A percentile compares a stretch with the other conserved stretches of the same genome.
phyloP scores from a whole-genome alignment of 2,113 vertebrate species.

The Hypanus sabinus region DNA sequence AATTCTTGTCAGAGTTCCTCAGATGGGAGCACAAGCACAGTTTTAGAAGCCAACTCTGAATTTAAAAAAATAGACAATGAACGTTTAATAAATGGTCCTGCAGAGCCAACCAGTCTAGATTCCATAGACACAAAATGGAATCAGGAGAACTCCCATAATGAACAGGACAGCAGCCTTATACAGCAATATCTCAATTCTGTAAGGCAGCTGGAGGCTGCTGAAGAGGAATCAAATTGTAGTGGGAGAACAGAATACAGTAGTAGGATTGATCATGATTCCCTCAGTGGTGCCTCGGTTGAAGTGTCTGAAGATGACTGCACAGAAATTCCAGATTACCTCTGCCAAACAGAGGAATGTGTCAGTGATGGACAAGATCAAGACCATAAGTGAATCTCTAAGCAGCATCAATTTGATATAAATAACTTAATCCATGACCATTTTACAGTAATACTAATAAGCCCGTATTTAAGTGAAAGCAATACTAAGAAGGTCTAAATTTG shows the following conservation, averaged over 20 bases:
- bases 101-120: slow-evolving; percentile 23
- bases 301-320: slow-evolving; percentile 44
- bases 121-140: slow-evolving; percentile 43
- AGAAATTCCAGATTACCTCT: background rate
- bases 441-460: background rate
- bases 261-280: slow-evolving; percentile 38
- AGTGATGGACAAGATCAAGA: background rate
- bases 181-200: slow-evolving; percentile 83
- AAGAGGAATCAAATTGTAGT: slow-evolving; percentile 51
- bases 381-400: background rate
- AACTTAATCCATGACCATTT: background rate
- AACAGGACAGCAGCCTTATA: slow-evolving; percentile 72
- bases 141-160: slow-evolving; percentile 48
- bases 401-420: background rate
- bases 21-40: slow-evolving; percentile 64
- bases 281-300: slow-evolving; percentile 43
- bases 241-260: slow-evolving; percentile 44
- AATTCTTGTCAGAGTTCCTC: slow-evolving; percentile 52
- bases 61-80: slow-evolving; percentile 55
- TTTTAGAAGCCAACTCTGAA: slow-evolving; percentile 61
- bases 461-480: background rate
- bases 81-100: slow-evolving; percentile 40
- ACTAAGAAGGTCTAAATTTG: background rate
- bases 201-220: slow-evolving; percentile 72
- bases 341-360: background rate